Conservation (phyloP, 1,140 invertebrate species). For the Medauroidea extradentata region DNA sequence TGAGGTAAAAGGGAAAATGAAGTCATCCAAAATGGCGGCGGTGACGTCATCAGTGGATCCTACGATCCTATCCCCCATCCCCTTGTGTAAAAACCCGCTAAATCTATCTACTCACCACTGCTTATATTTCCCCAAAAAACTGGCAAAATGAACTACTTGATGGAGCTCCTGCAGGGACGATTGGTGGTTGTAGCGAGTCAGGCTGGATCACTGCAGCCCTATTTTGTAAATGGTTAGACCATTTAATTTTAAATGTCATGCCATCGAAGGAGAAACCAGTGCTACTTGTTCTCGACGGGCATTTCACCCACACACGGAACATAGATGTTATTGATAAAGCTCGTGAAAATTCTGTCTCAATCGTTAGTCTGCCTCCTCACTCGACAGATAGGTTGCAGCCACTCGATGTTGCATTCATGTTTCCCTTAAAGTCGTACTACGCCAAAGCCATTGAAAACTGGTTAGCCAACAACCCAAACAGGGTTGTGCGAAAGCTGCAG, state of each 20-base stretch:
- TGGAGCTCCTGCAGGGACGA: conserved; percentile 24
- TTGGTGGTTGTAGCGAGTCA: conserved; percentile 27
- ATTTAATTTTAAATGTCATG: conserved; percentile 28
- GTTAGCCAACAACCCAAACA: neutral
- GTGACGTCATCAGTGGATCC: too few relatives aligned
- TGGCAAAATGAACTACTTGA: conserved; percentile 16
- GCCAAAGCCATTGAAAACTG: conserved; percentile 19
- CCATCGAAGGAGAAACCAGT: conserved; percentile 27
- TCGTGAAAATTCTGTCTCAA: conserved; percentile 22
- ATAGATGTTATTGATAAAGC: conserved; percentile 32
- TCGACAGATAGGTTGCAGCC: conserved; percentile 39
- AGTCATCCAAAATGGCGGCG: too few relatives aligned
- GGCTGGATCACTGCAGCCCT: conserved; percentile 36
- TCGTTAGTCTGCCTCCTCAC: conserved; percentile 36
- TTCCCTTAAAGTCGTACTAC: conserved; percentile 37
- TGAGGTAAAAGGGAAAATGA: too few relatives aligned
- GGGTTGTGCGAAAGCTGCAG: conserved; percentile 25
- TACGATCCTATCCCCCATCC: too few relatives aligned
- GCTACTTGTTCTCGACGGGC: conserved; percentile 40
- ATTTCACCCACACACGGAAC: conserved; percentile 39
- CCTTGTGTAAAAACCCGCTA: too few relatives aligned
- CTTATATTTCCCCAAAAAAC: conserved; percentile 34
- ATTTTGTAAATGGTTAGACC: conserved; percentile 38
- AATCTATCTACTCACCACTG: too few relatives aligned
- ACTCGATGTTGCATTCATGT: conserved; percentile 41